phyloP scores from a whole-genome alignment of 2,113 vertebrate genomes.

The Plectropomus leopardus region DNA sequence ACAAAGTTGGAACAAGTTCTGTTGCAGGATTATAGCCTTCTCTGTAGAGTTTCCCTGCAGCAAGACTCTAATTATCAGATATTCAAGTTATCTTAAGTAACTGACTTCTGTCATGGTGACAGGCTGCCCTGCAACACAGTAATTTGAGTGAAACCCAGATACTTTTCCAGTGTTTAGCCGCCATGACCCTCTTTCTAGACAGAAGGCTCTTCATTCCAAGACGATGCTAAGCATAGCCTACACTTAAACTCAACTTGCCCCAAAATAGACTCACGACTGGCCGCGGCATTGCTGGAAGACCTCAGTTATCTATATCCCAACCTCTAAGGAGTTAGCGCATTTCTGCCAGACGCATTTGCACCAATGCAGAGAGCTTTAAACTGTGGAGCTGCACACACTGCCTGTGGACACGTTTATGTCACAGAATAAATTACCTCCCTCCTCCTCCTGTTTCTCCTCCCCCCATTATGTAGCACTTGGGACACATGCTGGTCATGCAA shows the following conservation, averaged over 20 bases:
- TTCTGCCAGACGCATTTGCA: conserved; percentile 64
- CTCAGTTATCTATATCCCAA: conserved; percentile 70
- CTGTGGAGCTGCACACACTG: conserved; percentile 34
- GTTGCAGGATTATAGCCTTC: background rate
- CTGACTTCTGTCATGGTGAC: conserved; percentile 9
- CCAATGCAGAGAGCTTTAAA: conserved; percentile 24
- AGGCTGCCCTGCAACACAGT: background rate
- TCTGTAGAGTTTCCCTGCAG: background rate
- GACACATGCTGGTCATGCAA: conserved; percentile 48
- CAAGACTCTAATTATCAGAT: background rate
- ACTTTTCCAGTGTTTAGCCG: conserved; percentile 40
- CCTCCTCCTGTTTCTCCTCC: background rate
- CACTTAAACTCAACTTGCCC: conserved; percentile 62
- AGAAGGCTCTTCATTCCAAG: conserved; percentile 43
- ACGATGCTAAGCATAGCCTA: conserved; percentile 65
- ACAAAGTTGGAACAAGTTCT: background rate
- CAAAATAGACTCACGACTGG: conserved; percentile 70
- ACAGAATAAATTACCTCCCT: background rate
- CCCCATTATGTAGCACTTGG: conserved; percentile 15
- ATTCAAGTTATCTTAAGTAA: conserved; percentile 23
- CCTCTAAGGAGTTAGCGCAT: conserved; percentile 69
- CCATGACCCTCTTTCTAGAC: conserved; percentile 47
- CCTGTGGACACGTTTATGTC: conserved; percentile 55
- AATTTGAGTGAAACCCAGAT: conserved; percentile 28
- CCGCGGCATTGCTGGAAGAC: conserved; percentile 59